These are phyloP conservation scores for Pinna nobilis DNA, from an alignment of 1,140 invertebrate species.

Conservation along the genomic window DNA sequence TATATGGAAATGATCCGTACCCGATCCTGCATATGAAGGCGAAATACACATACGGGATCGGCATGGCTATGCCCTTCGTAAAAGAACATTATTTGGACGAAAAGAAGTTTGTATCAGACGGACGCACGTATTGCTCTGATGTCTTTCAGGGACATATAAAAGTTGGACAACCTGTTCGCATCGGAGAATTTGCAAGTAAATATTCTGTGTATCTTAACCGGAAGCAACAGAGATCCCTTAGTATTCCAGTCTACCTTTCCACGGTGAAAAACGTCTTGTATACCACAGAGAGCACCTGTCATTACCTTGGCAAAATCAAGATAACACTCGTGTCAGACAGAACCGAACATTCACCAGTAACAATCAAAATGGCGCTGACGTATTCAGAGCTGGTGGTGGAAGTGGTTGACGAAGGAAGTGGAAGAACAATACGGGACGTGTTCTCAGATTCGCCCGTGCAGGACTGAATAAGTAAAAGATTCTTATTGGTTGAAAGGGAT, in stretches of 20 bases:
- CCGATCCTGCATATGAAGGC: slow-evolving; percentile 36
- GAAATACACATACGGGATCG: slow-evolving; percentile 37
- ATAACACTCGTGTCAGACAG: slow-evolving; percentile 35
- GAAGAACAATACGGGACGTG: slow-evolving; percentile 32
- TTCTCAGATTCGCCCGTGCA: slow-evolving; percentile 33
- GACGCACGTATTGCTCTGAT: slow-evolving; percentile 26
- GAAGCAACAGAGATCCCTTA: slow-evolving; percentile 30
- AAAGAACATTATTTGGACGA: slow-evolving; percentile 30
- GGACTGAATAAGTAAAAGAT: too few species aligned
- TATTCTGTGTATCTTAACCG: slow-evolving; percentile 27
- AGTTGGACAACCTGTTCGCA: slow-evolving; percentile 22
- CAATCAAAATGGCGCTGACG: slow-evolving; percentile 37
- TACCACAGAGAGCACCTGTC: slow-evolving; percentile 35
- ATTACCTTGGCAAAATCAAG: slow-evolving; percentile 37
- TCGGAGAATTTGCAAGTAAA: slow-evolving; percentile 31
- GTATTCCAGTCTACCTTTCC: slow-evolving; percentile 37
- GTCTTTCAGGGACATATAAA: slow-evolving; percentile 34
- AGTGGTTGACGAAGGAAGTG: slow-evolving; percentile 37
- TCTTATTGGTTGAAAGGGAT: too few species aligned
- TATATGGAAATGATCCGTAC: slow-evolving; percentile 32
- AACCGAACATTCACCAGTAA: slow-evolving; percentile 26
- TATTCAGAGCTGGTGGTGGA: slow-evolving; percentile 41
- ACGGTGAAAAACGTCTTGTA: slow-evolving; percentile 30
- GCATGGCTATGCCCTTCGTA: slow-evolving; percentile 37
- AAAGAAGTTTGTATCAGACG: slow-evolving; percentile 34